These are phyloP conservation scores for Gymnoscopelus microlampas DNA, from an alignment of 2,797 vertebrate species.

Conservation along the genomic window DNA sequence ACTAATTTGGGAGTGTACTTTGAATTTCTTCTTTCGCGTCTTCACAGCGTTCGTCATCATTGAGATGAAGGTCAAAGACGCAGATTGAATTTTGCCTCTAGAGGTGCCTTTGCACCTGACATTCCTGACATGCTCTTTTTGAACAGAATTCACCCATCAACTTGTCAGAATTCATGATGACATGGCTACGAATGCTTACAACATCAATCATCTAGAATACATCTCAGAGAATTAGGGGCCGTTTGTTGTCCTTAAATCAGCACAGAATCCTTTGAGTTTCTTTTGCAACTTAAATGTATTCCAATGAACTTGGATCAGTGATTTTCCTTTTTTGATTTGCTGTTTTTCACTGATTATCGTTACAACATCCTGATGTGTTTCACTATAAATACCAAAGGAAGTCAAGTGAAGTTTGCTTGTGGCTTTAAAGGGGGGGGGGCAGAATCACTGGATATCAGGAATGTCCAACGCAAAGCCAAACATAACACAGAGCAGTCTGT, in stretches of 20 bases:
- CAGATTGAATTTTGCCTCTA: neutral
- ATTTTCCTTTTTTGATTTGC: neutral
- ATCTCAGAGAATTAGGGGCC: neutral
- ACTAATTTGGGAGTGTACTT: slow-evolving; percentile 5
- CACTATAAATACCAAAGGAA: slow-evolving; percentile 29
- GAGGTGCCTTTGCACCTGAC: neutral
- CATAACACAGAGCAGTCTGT: slow-evolving; percentile 73
- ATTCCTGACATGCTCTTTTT: neutral
- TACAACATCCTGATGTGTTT: slow-evolving; percentile 22
- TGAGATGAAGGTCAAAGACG: neutral
- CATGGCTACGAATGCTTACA: neutral
- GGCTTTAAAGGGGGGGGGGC: slow-evolving; percentile 42
- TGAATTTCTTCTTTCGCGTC: neutral
- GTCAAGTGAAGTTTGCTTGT: slow-evolving; percentile 43
- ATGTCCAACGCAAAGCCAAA: slow-evolving; percentile 74
- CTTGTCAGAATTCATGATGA: neutral
- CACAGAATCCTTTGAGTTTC: neutral
- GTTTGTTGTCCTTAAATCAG: neutral
- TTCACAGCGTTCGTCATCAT: neutral
- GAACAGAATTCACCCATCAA: neutral
- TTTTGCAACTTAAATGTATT: neutral
- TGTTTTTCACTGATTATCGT: neutral
- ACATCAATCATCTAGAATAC: neutral
- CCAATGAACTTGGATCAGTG: neutral
- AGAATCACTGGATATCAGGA: slow-evolving; percentile 77